A percentile compares a stretch with the other conserved stretches of the same genome.
Evolutionary conservation across 2,113 vertebrate species (phyloP).

Genomic region (Cyprinus carpio): DNA sequence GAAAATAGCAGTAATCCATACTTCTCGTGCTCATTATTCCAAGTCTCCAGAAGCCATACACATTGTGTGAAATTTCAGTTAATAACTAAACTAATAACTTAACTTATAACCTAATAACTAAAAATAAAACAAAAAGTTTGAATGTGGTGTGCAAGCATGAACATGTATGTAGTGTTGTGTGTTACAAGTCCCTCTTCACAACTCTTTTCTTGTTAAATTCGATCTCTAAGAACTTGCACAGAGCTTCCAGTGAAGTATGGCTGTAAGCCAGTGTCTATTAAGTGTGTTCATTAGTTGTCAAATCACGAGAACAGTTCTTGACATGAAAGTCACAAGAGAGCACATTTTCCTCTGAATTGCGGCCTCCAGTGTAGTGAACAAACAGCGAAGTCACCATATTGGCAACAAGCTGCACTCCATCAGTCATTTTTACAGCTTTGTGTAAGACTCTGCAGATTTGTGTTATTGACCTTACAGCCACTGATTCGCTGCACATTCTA

Average conservation of each 20-base stretch:
- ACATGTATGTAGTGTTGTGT: neutral
- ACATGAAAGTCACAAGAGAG: conserved; percentile 5
- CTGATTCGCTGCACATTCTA: too few species aligned
- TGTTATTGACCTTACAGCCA: too few species aligned
- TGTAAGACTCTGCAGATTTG: too few species aligned
- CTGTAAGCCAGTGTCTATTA: neutral
- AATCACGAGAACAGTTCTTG: neutral
- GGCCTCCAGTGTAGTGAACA: neutral
- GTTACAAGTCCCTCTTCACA: neutral
- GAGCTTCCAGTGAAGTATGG: neutral
- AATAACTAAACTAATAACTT: too few species aligned
- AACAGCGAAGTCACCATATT: neutral
- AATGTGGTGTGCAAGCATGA: too few species aligned
- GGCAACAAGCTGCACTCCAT: neutral
- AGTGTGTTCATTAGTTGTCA: neutral
- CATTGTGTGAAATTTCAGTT: neutral
- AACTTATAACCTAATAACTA: too few species aligned
- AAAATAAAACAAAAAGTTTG: too few species aligned
- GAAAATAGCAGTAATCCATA: neutral
- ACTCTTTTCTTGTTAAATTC: neutral
- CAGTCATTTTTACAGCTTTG: conserved; percentile 21
- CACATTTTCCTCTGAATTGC: neutral
- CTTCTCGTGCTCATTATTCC: neutral
- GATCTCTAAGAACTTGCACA: neutral
- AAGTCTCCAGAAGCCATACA: neutral